Conservation (phyloP, 1,140 invertebrate species). For the Fragariocoptes setiger region DNA sequence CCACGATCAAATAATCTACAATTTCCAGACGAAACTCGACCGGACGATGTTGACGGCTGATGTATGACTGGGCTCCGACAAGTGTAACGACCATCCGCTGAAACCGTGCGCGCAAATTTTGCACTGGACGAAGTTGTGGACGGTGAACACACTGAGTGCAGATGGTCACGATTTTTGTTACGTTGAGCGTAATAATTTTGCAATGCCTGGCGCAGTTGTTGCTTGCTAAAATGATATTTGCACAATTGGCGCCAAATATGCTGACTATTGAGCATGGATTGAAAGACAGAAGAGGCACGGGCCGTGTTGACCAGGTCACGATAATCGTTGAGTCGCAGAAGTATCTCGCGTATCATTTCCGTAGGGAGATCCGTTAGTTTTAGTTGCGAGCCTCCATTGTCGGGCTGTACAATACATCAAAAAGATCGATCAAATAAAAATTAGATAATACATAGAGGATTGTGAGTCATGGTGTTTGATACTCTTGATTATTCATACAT, state of each 20-base stretch:
- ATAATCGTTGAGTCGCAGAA: constrained; percentile 60
- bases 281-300: constrained; percentile 34
- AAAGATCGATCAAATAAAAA: too few relatives aligned
- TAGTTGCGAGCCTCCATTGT: too few relatives aligned
- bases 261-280: constrained; percentile 48
- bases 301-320: constrained; percentile 43
- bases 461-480: too few relatives aligned
- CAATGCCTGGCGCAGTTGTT: constrained; percentile 33
- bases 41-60: not conserved
- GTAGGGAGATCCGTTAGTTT: constrained; percentile 63
- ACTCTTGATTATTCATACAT: too few relatives aligned
- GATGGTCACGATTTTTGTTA: too few relatives aligned
- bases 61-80: not conserved
- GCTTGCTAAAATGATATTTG: constrained; percentile 57
- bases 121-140: too few relatives aligned
- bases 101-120: not conserved
- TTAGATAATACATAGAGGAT: too few relatives aligned
- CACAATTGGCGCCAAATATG: constrained; percentile 67
- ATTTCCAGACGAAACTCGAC: too few relatives aligned
- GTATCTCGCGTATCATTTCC: constrained; percentile 64
- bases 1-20: too few relatives aligned
- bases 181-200: too few relatives aligned
- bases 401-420: too few relatives aligned
- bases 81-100: not conserved
- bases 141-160: too few relatives aligned